Evolutionary conservation across 2,797 vertebrate genomes (phyloP).

Genomic region (Rallus crepitans): DNA sequence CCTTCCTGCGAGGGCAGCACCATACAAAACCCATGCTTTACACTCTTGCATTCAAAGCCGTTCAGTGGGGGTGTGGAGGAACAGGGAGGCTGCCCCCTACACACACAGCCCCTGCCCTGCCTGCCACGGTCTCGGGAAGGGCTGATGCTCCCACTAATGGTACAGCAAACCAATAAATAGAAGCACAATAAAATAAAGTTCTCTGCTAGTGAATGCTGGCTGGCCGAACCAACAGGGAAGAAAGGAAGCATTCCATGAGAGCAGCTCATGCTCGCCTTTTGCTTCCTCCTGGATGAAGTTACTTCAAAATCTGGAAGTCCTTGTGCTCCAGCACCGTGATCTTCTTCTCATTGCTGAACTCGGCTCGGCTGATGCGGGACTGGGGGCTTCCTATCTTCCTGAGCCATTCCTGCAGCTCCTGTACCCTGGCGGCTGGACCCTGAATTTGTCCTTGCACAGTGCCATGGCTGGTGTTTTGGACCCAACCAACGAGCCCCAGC

Average conservation of each 20-base stretch:
- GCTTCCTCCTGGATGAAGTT: neutral
- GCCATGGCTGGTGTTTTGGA: conserved; percentile 88
- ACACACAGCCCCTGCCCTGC: too few species aligned
- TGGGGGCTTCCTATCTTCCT: conserved; percentile 89
- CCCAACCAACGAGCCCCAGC: conserved; percentile 94
- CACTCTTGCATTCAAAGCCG: too few species aligned
- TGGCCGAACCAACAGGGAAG: neutral
- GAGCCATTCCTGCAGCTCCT: conserved; percentile 92
- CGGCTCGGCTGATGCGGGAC: conserved; percentile 85
- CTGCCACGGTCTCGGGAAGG: too few species aligned
- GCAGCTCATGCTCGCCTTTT: rapidly evolving
- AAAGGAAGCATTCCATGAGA: rapidly evolving
- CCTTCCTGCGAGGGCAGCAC: rapidly evolving
- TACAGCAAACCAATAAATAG: neutral
- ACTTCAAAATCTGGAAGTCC: conserved; percentile 86
- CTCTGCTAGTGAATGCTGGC: neutral
- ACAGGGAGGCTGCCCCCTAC: too few species aligned
- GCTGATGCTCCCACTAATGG: neutral
- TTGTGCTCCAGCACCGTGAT: conserved; percentile 81
- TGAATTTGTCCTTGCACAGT: conserved; percentile 92
- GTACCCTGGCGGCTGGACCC: conserved; percentile 83
- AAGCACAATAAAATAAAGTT: neutral
- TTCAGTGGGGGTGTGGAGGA: too few species aligned
- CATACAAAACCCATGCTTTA: too few species aligned
- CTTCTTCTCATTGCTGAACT: conserved; percentile 89